phyloP scores from a whole-genome alignment of 2,113 vertebrate species.

The Coryphaenoides rupestris region DNA sequence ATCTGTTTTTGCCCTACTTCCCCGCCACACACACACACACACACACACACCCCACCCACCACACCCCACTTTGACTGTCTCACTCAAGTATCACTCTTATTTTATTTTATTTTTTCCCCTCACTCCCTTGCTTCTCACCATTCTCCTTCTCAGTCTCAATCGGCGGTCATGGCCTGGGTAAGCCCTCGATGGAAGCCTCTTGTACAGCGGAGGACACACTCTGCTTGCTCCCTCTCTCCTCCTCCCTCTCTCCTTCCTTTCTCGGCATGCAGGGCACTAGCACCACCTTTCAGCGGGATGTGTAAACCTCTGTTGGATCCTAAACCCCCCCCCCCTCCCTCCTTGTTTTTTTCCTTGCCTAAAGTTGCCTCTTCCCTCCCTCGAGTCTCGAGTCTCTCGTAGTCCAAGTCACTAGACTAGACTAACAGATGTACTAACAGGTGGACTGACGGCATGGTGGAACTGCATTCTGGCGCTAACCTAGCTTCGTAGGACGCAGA shows the following conservation, averaged over 20 bases:
- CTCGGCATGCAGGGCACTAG: conserved; percentile 66
- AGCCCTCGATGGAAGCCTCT: conserved; percentile 62
- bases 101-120: too few relatives aligned
- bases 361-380: too few relatives aligned
- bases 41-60: neutral
- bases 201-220: conserved; percentile 42
- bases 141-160: conserved; percentile 88
- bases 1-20: too few relatives aligned
- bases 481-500: conserved; percentile 30
- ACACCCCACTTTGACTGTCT: conserved; percentile 68
- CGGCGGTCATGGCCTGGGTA: conserved; percentile 95
- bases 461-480: conserved; percentile 54
- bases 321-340: too few relatives aligned
- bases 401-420: conserved; percentile 15
- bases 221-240: conserved; percentile 5
- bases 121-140: conserved; percentile 85
- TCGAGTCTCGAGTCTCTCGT: conserved; percentile 28
- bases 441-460: conserved; percentile 67
- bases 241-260: conserved; percentile 22
- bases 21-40: too few relatives aligned
- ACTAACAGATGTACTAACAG: conserved; percentile 77
- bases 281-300: conserved; percentile 31
- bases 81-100: conserved; percentile 75
- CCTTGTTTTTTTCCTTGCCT: conserved; percentile 17
- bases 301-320: neutral